Percentiles rank a stretch among this genome's conserved stretches.
phyloP scores from a whole-genome alignment of 2,113 vertebrate species.

The Echinops telfairi region DNA sequence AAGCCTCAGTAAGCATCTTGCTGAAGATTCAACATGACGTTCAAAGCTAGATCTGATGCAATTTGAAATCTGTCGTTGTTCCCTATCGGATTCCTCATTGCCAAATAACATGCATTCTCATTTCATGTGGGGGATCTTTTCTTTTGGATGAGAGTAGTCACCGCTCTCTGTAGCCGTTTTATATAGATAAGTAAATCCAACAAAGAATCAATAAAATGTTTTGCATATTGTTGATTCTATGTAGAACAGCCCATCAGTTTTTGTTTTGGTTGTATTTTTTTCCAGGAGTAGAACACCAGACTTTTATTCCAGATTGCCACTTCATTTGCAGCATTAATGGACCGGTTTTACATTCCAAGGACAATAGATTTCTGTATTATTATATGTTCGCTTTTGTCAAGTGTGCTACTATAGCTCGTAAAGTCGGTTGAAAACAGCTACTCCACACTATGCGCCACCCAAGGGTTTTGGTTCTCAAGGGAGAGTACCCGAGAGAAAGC shows the following conservation, averaged over 20 bases:
- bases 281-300: neutral
- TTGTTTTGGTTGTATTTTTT: neutral
- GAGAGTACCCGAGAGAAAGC: neutral
- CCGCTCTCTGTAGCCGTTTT: neutral
- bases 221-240: neutral
- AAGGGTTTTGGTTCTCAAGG: conserved; percentile 11
- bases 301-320: neutral
- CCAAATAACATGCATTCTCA: neutral
- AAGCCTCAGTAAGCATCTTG: neutral
- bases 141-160: neutral
- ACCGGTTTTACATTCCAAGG: neutral
- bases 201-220: neutral
- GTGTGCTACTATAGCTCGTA: neutral
- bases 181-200: neutral
- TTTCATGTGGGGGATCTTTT: neutral
- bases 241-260: neutral
- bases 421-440: neutral
- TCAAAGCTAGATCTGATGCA: conserved; percentile 11
- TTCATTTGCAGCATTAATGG: neutral
- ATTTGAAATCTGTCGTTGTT: neutral
- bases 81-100: neutral
- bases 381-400: neutral
- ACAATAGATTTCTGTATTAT: neutral
- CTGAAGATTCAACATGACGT: neutral
- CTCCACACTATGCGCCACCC: neutral